Base-by-base conservation (phyloP, 2,888 invertebrate genomes). In the Plebejus anna region DNA sequence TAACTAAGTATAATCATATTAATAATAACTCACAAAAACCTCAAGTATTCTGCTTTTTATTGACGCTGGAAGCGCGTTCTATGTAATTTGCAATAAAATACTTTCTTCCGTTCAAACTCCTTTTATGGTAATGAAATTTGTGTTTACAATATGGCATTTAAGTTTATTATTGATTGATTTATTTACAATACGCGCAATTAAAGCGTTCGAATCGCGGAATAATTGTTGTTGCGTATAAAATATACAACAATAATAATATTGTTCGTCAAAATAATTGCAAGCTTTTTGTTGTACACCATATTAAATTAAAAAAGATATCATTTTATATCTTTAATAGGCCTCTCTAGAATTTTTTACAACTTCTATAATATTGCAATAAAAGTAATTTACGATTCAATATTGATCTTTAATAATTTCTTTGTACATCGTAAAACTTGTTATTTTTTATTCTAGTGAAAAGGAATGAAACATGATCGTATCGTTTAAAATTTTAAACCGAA, bases 61-160 rank as follows among this genome's bases (percentile, higher is more conserved):
- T 13, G 32, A 66, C 13, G 66, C 11, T 66, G 32, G 5, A 66
- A 32, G 66, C 32, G 66, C 36, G 32, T 1, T 51, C 6, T n/a
- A 71, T 4, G 75, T 51, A 28, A 76, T 76, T 76, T 79, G 78
- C 75, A 79, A 59, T 57, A 80, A 78, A 78, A 80, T 32, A 55
- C 66, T 66, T 66, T 66, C 66, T 36, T 66, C 32, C 13, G 32
- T 55, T 55, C 66, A 13, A 66, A 66, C 32, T 66, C 66, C 66
- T 32, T 66, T 32, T 66, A 66, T 16, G 32, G 66, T 32, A 66
- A 66, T 36, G 32, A 66, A 32, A 66, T 61, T 61, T 61, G 66
- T 66, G 16, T 66, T 66, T 66, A 66, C 32, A 66, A 13, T 66
- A 66, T 36, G 32, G 66, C 66, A 36, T 66, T 66, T 16, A 32